These are phyloP conservation scores for Danionella dracula DNA, from an alignment of 2,797 vertebrate species.

Conservation along the genomic window DNA sequence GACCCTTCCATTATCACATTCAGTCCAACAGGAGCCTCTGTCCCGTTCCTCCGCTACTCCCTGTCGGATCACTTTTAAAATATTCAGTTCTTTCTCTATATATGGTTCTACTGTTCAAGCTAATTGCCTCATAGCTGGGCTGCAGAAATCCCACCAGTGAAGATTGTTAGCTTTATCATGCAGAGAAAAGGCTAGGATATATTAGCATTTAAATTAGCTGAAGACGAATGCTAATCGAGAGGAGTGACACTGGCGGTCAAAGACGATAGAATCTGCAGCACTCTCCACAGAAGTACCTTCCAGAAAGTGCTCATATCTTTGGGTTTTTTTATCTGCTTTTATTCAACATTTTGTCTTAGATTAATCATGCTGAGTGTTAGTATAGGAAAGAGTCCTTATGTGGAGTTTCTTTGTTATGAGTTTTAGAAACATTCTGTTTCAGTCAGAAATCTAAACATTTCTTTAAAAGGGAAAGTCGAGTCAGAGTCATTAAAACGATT, in stretches of 20 bases:
- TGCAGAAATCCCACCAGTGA: conserved; percentile 46
- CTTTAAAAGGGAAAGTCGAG: no score
- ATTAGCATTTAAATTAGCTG: conserved; percentile 68
- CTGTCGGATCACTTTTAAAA: conserved; percentile 16
- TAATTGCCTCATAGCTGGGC: conserved; percentile 50
- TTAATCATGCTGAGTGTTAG: conserved; percentile 9
- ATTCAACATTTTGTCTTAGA: background rate
- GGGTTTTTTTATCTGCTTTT: conserved; percentile 6
- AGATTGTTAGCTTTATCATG: conserved; percentile 58
- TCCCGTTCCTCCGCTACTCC: background rate
- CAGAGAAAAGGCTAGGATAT: conserved; percentile 57
- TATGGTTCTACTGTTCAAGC: conserved; percentile 18
- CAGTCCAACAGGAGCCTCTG: background rate
- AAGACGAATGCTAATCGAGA: conserved; percentile 37
- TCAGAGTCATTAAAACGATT: no score
- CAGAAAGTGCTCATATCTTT: background rate
- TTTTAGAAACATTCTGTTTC: no score
- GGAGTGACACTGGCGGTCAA: conserved; percentile 23
- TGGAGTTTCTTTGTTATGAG: no score
- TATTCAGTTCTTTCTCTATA: conserved; percentile 22
- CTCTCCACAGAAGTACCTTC: conserved; percentile 7
- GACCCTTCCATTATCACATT: conserved; percentile 2
- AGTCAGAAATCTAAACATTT: no score
- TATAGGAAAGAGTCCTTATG: no score
- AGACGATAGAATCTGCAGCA: background rate